These are phyloP conservation scores for Diglossa cyanea DNA, from an alignment of 2,797 vertebrate genomes.

Conservation along the genomic window DNA sequence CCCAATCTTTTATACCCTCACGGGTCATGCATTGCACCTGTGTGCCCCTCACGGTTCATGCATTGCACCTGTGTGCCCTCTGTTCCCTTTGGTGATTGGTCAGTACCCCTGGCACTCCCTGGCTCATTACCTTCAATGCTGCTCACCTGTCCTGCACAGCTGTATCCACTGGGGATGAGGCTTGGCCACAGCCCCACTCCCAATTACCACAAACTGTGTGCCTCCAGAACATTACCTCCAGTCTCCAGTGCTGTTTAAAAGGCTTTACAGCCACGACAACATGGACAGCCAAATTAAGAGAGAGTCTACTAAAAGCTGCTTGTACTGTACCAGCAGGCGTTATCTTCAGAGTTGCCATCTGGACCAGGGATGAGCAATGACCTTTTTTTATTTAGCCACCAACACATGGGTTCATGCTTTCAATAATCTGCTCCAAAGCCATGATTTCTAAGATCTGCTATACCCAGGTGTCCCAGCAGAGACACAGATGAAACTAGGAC, in stretches of 20 bases:
- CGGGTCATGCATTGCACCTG: too few species aligned
- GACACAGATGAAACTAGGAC: neutral
- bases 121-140: neutral
- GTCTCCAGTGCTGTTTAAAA: neutral
- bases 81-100: neutral
- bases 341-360: neutral
- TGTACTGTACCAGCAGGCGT: neutral
- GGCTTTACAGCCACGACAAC: neutral
- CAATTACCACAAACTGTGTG: neutral
- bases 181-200: neutral
- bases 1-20: neutral
- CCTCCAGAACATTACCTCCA: neutral
- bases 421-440: neutral
- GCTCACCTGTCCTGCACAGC: neutral
- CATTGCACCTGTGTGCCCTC: neutral
- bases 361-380: neutral
- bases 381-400: neutral
- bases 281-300: neutral
- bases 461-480: neutral
- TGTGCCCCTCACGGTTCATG: too few species aligned
- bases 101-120: neutral
- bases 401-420: neutral
- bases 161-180: neutral
- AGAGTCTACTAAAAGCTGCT: neutral
- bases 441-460: neutral